Base-by-base conservation (phyloP, 2,797 vertebrate genomes). In the Syngnathus acus region DNA sequence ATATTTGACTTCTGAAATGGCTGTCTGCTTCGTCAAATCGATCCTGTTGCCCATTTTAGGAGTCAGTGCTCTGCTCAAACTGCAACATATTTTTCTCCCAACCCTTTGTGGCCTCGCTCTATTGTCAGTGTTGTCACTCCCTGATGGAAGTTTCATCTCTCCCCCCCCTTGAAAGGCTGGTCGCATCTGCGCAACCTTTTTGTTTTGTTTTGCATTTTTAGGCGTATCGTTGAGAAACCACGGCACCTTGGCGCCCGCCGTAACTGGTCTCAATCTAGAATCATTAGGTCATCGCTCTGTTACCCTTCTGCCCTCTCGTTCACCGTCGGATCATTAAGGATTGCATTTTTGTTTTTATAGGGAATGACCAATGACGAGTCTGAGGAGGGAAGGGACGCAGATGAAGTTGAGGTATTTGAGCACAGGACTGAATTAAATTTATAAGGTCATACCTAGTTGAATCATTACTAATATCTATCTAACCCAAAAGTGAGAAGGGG, bases 401-500 rank as follows among this genome's bases (percentile, higher is more conserved):
- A 94, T 91, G 94, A 97, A 88, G 85, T 90, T 79, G 94, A 98
- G 97, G 97, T 99, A 97, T 93, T 94, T 95, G 83, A 83, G 83
- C 66, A 39, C 65, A 37, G 53, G 67, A 72, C 57, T 68, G 32
- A 47, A 64, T 70, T 60, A 47, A n/a, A 54, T 26, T 66, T 60
- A 42, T 61, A 23, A 21, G 39, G 42, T 40, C n/a, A 43, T 2
- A 0, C 23, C 23, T 32, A 4, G 23, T 62, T 19, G 57, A 65
- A 38, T 45, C 63, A 39, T 50, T 14, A 50, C 63, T 6, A 39
- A 48, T 64, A 19, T 73, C 79, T 74, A 79, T 26, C 26, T 26
- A 26, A 26, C 26, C 26, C 63, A 40, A 43, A 70, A 54, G 21
- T 4, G 19, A 38, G 16, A 7, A 23, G 11, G 8, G 4, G 5